Base-by-base conservation (phyloP, 2,797 vertebrate genomes). In the Melanotaenia nigrans region DNA sequence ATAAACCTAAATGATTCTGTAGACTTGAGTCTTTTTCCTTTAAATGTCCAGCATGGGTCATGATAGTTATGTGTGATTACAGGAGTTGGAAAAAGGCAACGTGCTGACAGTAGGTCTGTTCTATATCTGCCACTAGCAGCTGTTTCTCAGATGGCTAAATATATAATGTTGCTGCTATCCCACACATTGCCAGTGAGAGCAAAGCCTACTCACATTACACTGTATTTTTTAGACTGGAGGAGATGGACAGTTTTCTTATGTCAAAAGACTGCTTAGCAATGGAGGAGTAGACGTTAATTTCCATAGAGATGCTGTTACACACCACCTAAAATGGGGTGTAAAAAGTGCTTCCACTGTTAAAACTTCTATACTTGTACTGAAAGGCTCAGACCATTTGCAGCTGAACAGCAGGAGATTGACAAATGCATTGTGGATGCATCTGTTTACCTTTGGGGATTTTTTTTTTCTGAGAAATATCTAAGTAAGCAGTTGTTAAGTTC, bases 91-190 rank as follows among this genome's bases (percentile, higher is more conserved):
- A 63, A 61, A 59, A 74, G 64, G 67, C 32, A 68, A 78, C 77
- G 58, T 84, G 79, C 84, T 89, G 79, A 87, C 69, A 66, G 53
- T 38, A 72, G 2, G 8, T 71, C 71, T 65, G 45, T 68, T 61
- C 68, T 81, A 55, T 81, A 89, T 82, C 73, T 65, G 78, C 68
- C 12, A 38, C 70, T 0, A 30, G 71, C 88, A 90, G 87, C 87
- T 92, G 89, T 86, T 74, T 68, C 77, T 71, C 38, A 38, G 42
- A 61, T 42, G 75, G 79, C 90, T 93, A 93, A 92, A 93, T 87
- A 90, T 92, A 87, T 56, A 14, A 35, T 4, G 51, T 25, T 61
- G 42, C 65, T 60, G 77, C 63, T 65, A 57, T 58, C 75, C 69
- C 45, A 49, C 72, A 68, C 82, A 68, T 84, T 81, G 80, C 33